These are phyloP conservation scores for Chaetogeoica ovagalla DNA, from an alignment of 2,888 invertebrate genomes.

Conservation along the genomic window DNA sequence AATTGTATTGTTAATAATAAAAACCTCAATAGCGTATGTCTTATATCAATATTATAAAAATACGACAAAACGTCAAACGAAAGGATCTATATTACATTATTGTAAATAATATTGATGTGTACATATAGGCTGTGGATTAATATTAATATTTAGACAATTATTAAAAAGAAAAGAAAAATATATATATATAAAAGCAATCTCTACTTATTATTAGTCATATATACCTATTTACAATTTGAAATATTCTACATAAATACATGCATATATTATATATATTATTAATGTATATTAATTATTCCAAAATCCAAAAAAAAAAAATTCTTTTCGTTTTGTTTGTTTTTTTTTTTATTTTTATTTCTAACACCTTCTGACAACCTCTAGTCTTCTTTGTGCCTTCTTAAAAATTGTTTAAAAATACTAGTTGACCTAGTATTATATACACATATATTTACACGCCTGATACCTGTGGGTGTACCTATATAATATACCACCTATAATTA, in stretches of 20 bases:
- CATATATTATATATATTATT: not conserved
- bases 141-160: conserved; percentile 48
- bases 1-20: conserved; percentile 41
- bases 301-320: conserved; percentile 15
- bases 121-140: conserved; percentile 50
- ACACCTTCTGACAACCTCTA: conserved; percentile 34
- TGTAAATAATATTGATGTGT: conserved; percentile 47
- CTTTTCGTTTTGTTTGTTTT: not conserved
- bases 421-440: not conserved
- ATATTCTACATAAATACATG: conserved; percentile 28
- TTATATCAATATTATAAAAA: conserved; percentile 41
- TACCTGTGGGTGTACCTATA: not conserved
- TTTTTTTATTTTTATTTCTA: conserved; percentile 25
- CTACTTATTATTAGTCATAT: conserved; percentile 50
- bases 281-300: conserved; percentile 2
- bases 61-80: conserved; percentile 14
- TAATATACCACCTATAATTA: not conserved
- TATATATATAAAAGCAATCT: conserved; percentile 37
- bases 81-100: conserved; percentile 36
- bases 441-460: not conserved
- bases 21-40: conserved; percentile 20
- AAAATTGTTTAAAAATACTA: not conserved
- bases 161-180: conserved; percentile 11
- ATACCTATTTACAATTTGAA: conserved; percentile 49
- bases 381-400: conserved; percentile 25